These are phyloP conservation scores for Schmidtea mediterranea DNA, from an alignment of 1,140 invertebrate species.

Conservation along the genomic window DNA sequence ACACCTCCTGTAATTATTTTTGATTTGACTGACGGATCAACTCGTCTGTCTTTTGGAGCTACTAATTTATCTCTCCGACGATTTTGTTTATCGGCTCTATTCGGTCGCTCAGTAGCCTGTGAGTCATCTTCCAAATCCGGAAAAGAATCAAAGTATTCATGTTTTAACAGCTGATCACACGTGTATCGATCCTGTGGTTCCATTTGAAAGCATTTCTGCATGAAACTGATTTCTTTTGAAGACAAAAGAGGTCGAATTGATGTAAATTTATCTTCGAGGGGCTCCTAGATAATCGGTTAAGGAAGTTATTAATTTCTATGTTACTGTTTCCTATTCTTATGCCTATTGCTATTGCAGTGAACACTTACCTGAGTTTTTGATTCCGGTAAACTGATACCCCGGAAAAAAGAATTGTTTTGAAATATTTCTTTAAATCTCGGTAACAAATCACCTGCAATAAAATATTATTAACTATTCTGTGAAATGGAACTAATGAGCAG, in stretches of 20 bases:
- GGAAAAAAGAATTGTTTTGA: background rate
- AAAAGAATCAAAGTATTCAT: background rate
- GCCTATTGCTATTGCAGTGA: too few species aligned
- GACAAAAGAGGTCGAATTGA: background rate
- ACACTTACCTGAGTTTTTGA: background rate
- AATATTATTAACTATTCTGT: too few species aligned
- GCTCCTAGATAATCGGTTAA: background rate
- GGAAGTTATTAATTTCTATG: too few species aligned
- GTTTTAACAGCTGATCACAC: constrained; percentile 2
- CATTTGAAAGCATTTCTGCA: background rate
- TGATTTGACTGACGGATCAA: too few species aligned
- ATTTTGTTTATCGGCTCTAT: too few species aligned
- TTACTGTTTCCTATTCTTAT: background rate
- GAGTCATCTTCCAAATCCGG: background rate
- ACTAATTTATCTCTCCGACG: too few species aligned
- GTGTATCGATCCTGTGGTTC: background rate
- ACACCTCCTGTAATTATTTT: too few species aligned
- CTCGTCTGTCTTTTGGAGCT: too few species aligned
- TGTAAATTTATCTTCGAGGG: background rate
- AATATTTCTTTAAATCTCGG: constrained; percentile 1
- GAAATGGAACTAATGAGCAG: too few species aligned
- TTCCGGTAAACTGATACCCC: background rate
- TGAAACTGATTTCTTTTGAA: background rate
- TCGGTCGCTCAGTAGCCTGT: too few species aligned
- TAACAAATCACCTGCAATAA: constrained; percentile 37